Conservation (phyloP, 2,797 vertebrate species). For the Amniataba percoides region DNA sequence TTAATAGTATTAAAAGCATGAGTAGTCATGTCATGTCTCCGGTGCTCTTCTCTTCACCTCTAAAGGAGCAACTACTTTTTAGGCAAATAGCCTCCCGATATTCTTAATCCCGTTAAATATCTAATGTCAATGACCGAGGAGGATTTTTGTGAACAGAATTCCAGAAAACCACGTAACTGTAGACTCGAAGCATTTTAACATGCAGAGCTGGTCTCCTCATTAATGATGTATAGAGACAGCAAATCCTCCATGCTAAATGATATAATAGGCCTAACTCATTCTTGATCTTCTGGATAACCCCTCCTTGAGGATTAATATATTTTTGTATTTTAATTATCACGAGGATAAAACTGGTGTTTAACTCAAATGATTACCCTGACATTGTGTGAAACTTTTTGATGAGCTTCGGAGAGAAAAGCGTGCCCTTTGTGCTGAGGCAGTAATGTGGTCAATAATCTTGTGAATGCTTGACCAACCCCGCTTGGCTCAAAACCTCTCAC, state of each 20-base stretch:
- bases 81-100: slow-evolving; percentile 34
- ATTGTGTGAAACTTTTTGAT: slow-evolving; percentile 15
- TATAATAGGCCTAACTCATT: slow-evolving; percentile 50
- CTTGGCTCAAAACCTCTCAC: slow-evolving; percentile 19
- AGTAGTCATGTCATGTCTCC: slow-evolving; percentile 21
- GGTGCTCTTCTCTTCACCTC: slow-evolving; percentile 31
- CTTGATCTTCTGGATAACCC: slow-evolving; percentile 42
- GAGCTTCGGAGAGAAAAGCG: slow-evolving; percentile 12
- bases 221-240: slow-evolving; percentile 49
- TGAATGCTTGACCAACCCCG: slow-evolving; percentile 23
- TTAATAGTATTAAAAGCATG: slow-evolving; percentile 21
- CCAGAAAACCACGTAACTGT: slow-evolving; percentile 19
- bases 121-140: slow-evolving; percentile 43
- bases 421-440: slow-evolving; percentile 17
- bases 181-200: slow-evolving; percentile 39
- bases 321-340: slow-evolving; percentile 38
- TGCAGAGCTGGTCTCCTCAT: slow-evolving; percentile 48
- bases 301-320: slow-evolving; percentile 41
- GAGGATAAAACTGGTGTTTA: slow-evolving; percentile 43
- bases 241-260: slow-evolving; percentile 62
- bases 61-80: slow-evolving; percentile 34
- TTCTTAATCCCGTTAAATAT: slow-evolving; percentile 58
- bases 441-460: slow-evolving; percentile 25
- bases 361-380: slow-evolving; percentile 37
- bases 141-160: slow-evolving; percentile 43